Conservation (phyloP, 2,113 vertebrate species). For the Trematocara marginatum region DNA sequence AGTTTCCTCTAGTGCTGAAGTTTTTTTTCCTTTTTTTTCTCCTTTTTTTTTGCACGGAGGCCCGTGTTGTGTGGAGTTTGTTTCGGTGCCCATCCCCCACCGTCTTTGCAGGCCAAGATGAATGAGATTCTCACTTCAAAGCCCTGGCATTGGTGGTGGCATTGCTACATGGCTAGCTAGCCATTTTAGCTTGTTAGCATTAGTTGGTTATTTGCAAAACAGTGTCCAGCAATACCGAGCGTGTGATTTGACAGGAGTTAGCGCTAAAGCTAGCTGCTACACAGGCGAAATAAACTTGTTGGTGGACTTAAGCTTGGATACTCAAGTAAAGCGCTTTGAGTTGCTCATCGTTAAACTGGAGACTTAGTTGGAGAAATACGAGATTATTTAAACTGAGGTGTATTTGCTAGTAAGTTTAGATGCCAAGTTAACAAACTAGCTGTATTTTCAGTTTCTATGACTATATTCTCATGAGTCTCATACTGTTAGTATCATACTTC, state of each 20-base stretch:
- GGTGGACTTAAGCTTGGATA: conserved; percentile 4
- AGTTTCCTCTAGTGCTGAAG: neutral
- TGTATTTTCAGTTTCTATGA: neutral
- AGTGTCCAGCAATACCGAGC: neutral
- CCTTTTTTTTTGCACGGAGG: conserved; percentile 25
- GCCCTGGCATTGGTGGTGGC: conserved; percentile 58
- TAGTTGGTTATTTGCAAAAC: neutral
- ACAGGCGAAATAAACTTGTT: neutral
- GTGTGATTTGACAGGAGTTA: neutral
- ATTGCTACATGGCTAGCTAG: conserved; percentile 51
- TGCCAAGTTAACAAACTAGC: neutral
- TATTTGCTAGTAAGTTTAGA: neutral
- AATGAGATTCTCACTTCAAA: conserved; percentile 75
- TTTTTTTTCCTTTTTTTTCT: neutral
- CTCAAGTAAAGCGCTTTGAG: neutral
- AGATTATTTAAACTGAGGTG: neutral
- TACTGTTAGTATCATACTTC: neutral
- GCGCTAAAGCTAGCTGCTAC: neutral
- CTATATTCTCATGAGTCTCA: neutral
- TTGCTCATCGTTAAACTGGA: neutral
- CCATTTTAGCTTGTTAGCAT: conserved; percentile 21
- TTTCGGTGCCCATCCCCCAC: conserved; percentile 72
- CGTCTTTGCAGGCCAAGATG: conserved; percentile 72
- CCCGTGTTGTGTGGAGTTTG: conserved; percentile 74
- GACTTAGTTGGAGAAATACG: neutral